Conservation (phyloP, 2,888 invertebrate genomes). For the Metalampra italica region DNA sequence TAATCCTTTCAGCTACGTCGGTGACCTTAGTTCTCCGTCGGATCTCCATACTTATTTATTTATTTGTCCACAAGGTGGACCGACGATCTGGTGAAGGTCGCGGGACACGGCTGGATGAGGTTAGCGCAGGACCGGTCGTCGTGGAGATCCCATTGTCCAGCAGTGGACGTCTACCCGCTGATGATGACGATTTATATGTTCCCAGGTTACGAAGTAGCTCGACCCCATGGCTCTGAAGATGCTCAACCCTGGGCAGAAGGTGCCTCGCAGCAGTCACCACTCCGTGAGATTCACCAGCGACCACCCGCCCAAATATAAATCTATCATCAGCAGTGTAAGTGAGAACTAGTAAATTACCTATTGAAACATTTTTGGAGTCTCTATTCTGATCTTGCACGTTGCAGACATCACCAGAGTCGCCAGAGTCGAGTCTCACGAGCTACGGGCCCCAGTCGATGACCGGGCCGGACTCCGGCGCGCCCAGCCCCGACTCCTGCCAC, state of each 20-base stretch:
- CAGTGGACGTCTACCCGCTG: no score
- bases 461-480: conserved; percentile 61
- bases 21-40: no score
- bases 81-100: no score
- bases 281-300: conserved; percentile 59
- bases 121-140: no score
- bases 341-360: not conserved
- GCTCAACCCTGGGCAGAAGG: conserved; percentile 36
- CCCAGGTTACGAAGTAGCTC: no score
- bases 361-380: not conserved
- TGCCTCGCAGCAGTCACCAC: conserved; percentile 38
- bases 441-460: conserved; percentile 44
- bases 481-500: conserved; percentile 56
- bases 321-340: conserved; percentile 39
- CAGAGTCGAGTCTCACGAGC: conserved; percentile 40
- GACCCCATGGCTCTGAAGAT: conserved; percentile 42
- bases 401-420: not conserved
- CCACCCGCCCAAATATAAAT: conserved; percentile 58
- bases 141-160: no score
- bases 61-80: no score
- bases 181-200: no score
- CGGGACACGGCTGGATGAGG: no score
- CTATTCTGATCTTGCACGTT: no score
- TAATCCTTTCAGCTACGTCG: no score
- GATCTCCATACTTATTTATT: no score